Conservation (phyloP, 2,113 vertebrate species). For the Sebastes schlegelii region DNA sequence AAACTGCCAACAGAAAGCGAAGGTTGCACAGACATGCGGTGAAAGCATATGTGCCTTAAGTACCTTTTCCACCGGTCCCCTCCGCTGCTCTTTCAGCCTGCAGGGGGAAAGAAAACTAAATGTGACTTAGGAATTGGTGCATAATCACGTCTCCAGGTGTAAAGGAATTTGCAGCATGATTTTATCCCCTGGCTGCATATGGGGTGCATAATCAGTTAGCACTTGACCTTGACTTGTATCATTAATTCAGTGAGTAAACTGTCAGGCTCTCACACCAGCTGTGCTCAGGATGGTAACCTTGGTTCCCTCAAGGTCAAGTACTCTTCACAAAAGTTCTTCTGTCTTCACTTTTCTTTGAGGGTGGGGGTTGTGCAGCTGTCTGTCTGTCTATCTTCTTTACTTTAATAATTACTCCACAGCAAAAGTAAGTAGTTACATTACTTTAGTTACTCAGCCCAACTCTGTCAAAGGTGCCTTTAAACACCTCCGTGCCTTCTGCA, state of each 20-base stretch:
- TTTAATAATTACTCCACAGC: not conserved
- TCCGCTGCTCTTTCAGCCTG: constrained; percentile 20
- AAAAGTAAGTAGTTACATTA: not conserved
- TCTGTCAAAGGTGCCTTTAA: not conserved
- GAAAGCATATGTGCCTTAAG: constrained; percentile 26
- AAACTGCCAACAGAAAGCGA: constrained; percentile 41
- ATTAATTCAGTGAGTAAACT: constrained; percentile 81
- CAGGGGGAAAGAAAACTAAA: constrained; percentile 36
- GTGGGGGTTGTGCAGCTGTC: not conserved
- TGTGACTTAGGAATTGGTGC: constrained; percentile 58
- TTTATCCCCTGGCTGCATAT: constrained; percentile 61
- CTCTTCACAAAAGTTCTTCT: constrained; percentile 44
- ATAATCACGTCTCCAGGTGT: constrained; percentile 75
- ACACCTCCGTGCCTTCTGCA: not conserved
- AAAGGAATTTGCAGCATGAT: constrained; percentile 64
- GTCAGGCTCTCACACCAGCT: constrained; percentile 78
- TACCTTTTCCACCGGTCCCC: constrained; percentile 13
- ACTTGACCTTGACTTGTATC: constrained; percentile 81
- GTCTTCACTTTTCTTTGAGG: constrained; percentile 37
- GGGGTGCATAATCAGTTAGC: constrained; percentile 72
- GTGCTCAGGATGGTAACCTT: constrained; percentile 71
- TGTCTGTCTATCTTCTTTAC: not conserved
- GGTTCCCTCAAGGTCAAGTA: constrained; percentile 72
- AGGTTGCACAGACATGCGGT: constrained; percentile 24
- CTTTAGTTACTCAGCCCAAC: not conserved